Evolutionary conservation across 1,140 invertebrate genomes (phyloP).

Genomic region (Eriocheir sinensis): DNA sequence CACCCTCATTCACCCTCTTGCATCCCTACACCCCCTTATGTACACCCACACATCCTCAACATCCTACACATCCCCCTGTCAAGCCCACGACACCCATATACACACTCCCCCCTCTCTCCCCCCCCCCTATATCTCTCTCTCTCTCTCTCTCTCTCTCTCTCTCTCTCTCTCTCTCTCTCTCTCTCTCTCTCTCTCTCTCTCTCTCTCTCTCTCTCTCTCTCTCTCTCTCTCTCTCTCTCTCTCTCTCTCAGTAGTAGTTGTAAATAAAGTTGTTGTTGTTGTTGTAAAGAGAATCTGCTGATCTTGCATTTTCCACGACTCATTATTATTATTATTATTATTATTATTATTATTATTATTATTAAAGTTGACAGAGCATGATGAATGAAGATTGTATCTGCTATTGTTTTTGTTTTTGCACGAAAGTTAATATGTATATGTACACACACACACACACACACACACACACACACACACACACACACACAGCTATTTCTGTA

Average conservation of each 20-base stretch:
- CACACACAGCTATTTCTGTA: too few relatives aligned
- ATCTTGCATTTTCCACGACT: not conserved
- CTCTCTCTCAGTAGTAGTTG: not conserved
- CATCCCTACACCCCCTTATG: not conserved
- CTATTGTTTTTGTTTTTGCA: not conserved
- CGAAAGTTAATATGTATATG: too few relatives aligned
- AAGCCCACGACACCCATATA: not conserved
- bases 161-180: conserved; percentile 10
- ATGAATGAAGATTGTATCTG: conserved; percentile 3
- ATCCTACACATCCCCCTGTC: too few relatives aligned
- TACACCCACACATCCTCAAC: not conserved
- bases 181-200: conserved; percentile 30
- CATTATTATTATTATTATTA: not conserved
- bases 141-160: not conserved
- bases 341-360: conserved; percentile 8
- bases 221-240: conserved; percentile 31
- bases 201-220: conserved; percentile 24
- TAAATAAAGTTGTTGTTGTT: not conserved
- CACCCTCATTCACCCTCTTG: not conserved
- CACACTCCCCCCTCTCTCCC: not conserved
- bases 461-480: too few relatives aligned
- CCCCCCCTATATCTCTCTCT: not conserved
- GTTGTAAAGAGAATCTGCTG: not conserved
- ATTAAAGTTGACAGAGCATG: not conserved
- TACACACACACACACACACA: too few relatives aligned